Percentiles rank a stretch among this genome's conserved stretches.
Evolutionary conservation across 2,113 vertebrate genomes (phyloP).

Genomic region (Lasiurus cinereus): DNA sequence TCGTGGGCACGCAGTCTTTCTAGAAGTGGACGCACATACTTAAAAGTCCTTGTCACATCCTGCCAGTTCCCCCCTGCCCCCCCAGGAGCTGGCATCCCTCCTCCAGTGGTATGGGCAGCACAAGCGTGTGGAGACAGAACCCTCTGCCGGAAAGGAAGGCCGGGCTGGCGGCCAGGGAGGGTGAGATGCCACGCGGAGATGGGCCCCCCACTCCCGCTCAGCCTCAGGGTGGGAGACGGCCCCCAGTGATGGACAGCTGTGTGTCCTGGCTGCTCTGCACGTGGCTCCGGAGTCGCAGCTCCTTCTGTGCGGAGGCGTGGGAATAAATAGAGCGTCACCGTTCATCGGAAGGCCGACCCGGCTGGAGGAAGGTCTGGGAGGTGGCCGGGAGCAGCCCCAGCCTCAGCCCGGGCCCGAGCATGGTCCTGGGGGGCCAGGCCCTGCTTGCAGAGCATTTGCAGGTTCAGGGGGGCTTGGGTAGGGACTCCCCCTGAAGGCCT

Average conservation of each 20-base stretch:
- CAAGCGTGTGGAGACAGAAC: too few relatives aligned
- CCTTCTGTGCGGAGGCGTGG: background rate
- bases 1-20: background rate
- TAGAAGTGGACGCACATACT: background rate
- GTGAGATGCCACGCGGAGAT: background rate
- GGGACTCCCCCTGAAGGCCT: background rate
- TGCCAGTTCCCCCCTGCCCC: too few relatives aligned
- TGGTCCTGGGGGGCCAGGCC: background rate
- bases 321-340: background rate
- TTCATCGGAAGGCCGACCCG: background rate
- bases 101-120: too few relatives aligned
- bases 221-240: background rate
- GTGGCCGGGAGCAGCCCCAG: background rate
- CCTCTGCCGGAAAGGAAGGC: background rate
- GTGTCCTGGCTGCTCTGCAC: accelerated
- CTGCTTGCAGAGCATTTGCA: background rate
- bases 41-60: background rate
- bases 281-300: background rate
- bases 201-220: background rate
- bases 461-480: background rate
- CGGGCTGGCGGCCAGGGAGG: background rate
- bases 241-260: accelerated
- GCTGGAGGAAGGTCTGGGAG: background rate
- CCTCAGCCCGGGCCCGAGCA: background rate
- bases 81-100: background rate